These are phyloP conservation scores for Catalaphyllia jardinei DNA, from an alignment of 64 coral and sea anemone genomes.

Conservation along the genomic window DNA sequence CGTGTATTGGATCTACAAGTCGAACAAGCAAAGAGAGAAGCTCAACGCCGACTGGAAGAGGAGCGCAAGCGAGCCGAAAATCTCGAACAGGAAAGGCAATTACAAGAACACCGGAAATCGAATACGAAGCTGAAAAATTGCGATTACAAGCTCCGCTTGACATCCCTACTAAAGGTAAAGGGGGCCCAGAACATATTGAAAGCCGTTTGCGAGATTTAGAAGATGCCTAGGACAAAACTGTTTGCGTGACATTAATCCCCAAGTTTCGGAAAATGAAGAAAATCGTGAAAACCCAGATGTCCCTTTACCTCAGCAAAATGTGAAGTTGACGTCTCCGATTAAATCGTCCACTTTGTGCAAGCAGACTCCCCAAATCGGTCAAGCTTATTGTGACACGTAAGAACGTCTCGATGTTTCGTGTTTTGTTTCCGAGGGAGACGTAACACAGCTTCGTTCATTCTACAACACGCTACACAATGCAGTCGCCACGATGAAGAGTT, in stretches of 20 bases:
- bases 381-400: not conserved
- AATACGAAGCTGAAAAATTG: constrained; percentile 32
- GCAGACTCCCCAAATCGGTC: not conserved
- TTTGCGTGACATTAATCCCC: constrained; percentile 11
- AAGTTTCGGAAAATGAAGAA: not conserved
- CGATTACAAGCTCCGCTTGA: constrained; percentile 23
- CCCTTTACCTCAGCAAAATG: constrained; percentile 8
- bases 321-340: not conserved
- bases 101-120: constrained; percentile 36
- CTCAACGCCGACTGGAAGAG: too few relatives aligned
- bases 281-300: too few relatives aligned
- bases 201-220: constrained; percentile 51
- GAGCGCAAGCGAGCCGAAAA: too few relatives aligned
- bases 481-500: too few relatives aligned
- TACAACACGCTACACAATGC: too few relatives aligned
- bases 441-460: too few relatives aligned
- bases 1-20: constrained; percentile 13
- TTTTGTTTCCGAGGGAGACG: too few relatives aligned
- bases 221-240: constrained; percentile 21
- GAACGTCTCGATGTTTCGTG: constrained; percentile 30
- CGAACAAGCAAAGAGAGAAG: constrained; percentile 37
- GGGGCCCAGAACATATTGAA: constrained; percentile 31
- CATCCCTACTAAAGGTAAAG: not conserved
- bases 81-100: too few relatives aligned
- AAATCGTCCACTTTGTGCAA: not conserved